Evolutionary conservation across 2,888 invertebrate species (phyloP).

Genomic region (Leptinotarsa tumamoca): DNA sequence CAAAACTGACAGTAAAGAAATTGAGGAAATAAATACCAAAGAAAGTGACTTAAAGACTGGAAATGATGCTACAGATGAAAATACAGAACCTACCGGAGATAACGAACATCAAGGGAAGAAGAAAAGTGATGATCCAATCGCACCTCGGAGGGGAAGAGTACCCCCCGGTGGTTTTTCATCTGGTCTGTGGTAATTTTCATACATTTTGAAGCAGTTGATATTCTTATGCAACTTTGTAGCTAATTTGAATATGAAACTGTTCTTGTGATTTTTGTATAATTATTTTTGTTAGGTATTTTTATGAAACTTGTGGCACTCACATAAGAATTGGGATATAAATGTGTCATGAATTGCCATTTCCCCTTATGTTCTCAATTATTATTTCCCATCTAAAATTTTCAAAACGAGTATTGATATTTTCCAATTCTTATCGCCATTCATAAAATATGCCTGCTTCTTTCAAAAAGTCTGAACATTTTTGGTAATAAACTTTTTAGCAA

Average conservation of each 20-base stretch:
- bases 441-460: conserved; percentile 5
- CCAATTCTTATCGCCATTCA: conserved; percentile 2
- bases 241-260: background rate
- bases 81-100: conserved; percentile 34
- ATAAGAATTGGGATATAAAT: background rate
- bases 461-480: conserved; percentile 31
- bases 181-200: conserved; percentile 49
- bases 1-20: conserved; percentile 20
- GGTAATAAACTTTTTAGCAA: conserved; percentile 23
- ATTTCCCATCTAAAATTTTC: background rate
- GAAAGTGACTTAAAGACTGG: conserved; percentile 32
- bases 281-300: background rate
- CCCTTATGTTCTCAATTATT: background rate
- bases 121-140: conserved; percentile 26
- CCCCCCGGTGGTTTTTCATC: conserved; percentile 54
- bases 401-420: background rate
- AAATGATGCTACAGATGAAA: conserved; percentile 37
- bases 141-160: conserved; percentile 45
- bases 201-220: conserved; percentile 1
- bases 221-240: background rate
- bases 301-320: background rate
- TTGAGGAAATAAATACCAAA: conserved; percentile 19
- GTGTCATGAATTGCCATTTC: background rate
- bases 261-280: conserved; percentile 7
- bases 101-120: conserved; percentile 23